phyloP scores from a whole-genome alignment of 2,888 invertebrate species.

The Sarcophaga carnaria region DNA sequence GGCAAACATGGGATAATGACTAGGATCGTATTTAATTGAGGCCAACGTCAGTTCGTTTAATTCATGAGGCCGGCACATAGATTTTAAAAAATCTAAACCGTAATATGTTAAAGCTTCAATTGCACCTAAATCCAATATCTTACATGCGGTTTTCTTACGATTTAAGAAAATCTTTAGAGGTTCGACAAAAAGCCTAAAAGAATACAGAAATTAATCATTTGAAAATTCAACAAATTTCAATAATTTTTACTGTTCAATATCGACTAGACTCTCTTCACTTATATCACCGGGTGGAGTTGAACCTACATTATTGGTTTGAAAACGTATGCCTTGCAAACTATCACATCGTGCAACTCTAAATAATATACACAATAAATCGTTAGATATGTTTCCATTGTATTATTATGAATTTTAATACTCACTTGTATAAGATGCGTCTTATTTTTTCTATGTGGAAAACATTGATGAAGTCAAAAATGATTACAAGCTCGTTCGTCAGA shows the following conservation, averaged over 20 bases:
- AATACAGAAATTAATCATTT: not conserved
- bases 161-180: constrained; percentile 79
- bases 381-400: not conserved
- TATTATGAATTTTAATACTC: constrained; percentile 51
- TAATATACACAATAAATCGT: not conserved
- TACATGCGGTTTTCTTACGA: constrained; percentile 78
- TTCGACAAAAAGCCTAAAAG: constrained; percentile 79
- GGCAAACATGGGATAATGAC: constrained; percentile 84
- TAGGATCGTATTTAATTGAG: constrained; percentile 88
- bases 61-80: constrained; percentile 82
- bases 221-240: not conserved
- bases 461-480: constrained; percentile 80
- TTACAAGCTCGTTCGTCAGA: constrained; percentile 79
- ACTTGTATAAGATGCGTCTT: constrained; percentile 80
- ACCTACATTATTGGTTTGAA: constrained; percentile 80
- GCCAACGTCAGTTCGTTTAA: constrained; percentile 86
- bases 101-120: constrained; percentile 81
- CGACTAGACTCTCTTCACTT: constrained; percentile 78
- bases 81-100: constrained; percentile 80
- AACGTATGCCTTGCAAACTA: constrained; percentile 79
- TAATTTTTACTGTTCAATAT: constrained; percentile 79
- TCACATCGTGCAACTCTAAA: constrained; percentile 79
- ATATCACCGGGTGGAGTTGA: constrained; percentile 77
- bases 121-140: constrained; percentile 80
- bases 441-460: constrained; percentile 80